These are phyloP conservation scores for Phenganax marumi DNA, from an alignment of 92 coral and sea anemone genomes.

Conservation along the genomic window DNA sequence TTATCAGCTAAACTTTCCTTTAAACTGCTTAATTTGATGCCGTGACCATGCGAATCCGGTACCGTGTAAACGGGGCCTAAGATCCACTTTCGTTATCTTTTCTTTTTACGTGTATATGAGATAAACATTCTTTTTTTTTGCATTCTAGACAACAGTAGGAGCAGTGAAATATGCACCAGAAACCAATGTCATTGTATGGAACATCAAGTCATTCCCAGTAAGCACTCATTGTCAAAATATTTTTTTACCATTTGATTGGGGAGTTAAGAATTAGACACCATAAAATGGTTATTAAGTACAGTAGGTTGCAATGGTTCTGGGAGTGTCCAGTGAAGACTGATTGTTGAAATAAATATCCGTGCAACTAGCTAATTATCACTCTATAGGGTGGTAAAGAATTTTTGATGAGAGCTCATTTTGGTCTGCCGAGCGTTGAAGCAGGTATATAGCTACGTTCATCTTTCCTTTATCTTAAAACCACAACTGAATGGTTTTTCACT, in stretches of 20 bases:
- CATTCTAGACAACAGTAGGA: slow-evolving; percentile 84
- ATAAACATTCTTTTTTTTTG: not conserved
- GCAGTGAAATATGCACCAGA: slow-evolving; percentile 90
- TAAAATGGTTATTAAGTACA: too few relatives aligned
- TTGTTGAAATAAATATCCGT: not conserved
- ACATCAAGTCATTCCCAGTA: slow-evolving; percentile 95
- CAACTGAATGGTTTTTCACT: not conserved
- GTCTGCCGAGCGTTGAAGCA: slow-evolving; percentile 95
- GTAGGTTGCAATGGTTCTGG: too few relatives aligned
- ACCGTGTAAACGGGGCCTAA: too few relatives aligned
- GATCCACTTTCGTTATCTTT: not conserved
- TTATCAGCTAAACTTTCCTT: too few relatives aligned
- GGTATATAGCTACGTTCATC: slow-evolving; percentile 39
- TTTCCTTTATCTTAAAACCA: not conserved
- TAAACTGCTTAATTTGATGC: too few relatives aligned
- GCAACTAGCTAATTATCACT: not conserved
- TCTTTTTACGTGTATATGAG: not conserved
- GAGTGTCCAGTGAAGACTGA: too few relatives aligned
- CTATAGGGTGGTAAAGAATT: slow-evolving; percentile 95
- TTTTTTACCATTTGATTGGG: not conserved
- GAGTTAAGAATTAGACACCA: too few relatives aligned
- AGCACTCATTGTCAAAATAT: slow-evolving; percentile 42
- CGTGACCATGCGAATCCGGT: too few relatives aligned
- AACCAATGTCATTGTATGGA: slow-evolving; percentile 86
- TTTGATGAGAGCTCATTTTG: slow-evolving; percentile 91